Evolutionary conservation across 2,888 invertebrate species (phyloP).

Genomic region (Conchocele bisecta): DNA sequence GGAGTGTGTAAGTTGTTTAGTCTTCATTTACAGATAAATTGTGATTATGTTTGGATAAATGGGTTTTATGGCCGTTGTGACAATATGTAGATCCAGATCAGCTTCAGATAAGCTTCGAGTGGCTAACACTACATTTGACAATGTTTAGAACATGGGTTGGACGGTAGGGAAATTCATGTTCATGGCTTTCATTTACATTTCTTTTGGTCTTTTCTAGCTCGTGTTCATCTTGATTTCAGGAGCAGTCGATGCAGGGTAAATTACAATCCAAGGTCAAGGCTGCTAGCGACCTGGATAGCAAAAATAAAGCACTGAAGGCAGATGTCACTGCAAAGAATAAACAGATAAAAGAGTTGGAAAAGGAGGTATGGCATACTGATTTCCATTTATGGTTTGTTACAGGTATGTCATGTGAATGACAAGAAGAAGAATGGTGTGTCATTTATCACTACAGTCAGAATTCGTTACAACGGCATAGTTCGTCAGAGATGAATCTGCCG

Average conservation of each 20-base stretch:
- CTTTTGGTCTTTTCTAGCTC: too few relatives aligned
- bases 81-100: too few relatives aligned
- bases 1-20: constrained; percentile 23
- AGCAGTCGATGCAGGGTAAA: constrained; percentile 59
- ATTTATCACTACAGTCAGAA: background rate
- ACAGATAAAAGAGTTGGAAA: constrained; percentile 74
- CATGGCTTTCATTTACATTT: too few relatives aligned
- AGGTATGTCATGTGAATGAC: too few relatives aligned
- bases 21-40: too few relatives aligned
- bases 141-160: too few relatives aligned
- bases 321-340: constrained; percentile 68
- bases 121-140: too few relatives aligned
- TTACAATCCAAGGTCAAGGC: constrained; percentile 59
- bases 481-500: background rate
- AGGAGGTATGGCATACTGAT: constrained; percentile 74
- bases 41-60: too few relatives aligned
- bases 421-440: constrained; percentile 71
- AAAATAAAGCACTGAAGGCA: constrained; percentile 65
- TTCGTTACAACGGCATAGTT: background rate
- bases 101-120: too few relatives aligned
- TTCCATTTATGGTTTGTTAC: too few relatives aligned
- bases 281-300: constrained; percentile 61
- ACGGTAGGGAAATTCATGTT: too few relatives aligned
- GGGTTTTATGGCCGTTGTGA: too few relatives aligned
- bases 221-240: constrained; percentile 51